Conservation (phyloP, 2,113 vertebrate species). For the Cairina moschata region DNA sequence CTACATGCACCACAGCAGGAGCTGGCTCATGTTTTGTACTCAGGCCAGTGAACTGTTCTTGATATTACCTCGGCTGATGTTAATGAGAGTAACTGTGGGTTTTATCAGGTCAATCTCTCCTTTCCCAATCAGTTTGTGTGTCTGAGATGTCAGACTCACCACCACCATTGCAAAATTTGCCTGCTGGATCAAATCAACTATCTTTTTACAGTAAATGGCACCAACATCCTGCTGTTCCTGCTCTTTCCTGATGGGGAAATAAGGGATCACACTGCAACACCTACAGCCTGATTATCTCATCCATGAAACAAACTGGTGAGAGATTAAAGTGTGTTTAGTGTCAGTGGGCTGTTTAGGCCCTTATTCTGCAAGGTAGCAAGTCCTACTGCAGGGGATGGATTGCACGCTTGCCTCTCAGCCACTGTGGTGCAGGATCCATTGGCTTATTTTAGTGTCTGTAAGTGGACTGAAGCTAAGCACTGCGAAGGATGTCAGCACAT, state of each 20-base stretch:
- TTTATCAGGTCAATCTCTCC: constrained; percentile 80
- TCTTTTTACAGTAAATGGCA: constrained; percentile 66
- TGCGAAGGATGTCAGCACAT: background rate
- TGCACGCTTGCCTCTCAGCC: background rate
- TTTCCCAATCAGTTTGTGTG: constrained; percentile 69
- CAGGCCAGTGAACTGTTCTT: accelerated
- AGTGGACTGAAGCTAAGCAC: background rate
- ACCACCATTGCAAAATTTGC: constrained; percentile 78
- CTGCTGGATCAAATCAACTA: constrained; percentile 72
- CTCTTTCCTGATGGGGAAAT: constrained; percentile 46
- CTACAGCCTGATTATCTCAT: background rate
- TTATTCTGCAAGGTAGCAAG: background rate
- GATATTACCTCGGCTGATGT: constrained; percentile 74
- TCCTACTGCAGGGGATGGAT: background rate
- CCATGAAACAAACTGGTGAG: background rate
- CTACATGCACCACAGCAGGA: background rate
- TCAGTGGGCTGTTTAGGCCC: background rate
- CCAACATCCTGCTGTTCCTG: constrained; percentile 73
- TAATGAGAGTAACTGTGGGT: constrained; percentile 69
- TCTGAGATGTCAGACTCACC: constrained; percentile 71
- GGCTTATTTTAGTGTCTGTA: background rate
- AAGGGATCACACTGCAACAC: background rate
- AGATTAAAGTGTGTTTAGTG: background rate
- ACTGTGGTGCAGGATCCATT: background rate
- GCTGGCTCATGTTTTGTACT: accelerated